Evolutionary conservation across 2,888 invertebrate species (phyloP), one percentile per base, ranked within the genome.

Genomic region (Ormia ochracea): DNA sequence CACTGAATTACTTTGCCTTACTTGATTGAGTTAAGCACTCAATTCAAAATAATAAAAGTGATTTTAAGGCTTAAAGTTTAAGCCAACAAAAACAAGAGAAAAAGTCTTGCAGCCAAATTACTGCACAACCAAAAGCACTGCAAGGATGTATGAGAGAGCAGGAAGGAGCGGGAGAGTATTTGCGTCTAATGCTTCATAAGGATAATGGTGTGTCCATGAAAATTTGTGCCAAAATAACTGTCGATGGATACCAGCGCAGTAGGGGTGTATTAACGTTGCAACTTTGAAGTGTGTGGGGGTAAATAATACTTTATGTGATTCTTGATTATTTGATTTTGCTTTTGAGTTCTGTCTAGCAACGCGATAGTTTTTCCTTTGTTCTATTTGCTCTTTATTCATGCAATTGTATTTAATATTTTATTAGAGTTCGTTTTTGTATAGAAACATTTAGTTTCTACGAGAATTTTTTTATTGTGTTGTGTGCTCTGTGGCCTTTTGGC

Each of bases 341-440:
- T 66, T 50, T 41, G 33, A 59, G 58, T 74, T 41, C 41, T 59
- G 56, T 65, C 63, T 56, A 73, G 28, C 56, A 33, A 23, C 21
- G 41, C 33, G 33, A 28, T 10, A 26, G 31, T 19, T 19, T 28
- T 48, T 45, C 14, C 17, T 41, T 21, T 63, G 38, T 74, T 74
- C 54, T 70, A 41, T 50, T 43, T 72, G 59, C 56, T 31, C 28
- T 63, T 45, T 65, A 56, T 63, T 75, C 75, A 54, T 54, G 75
- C 78, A 75, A 78, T 81, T 78, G 52, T 75, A 41, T 82, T 78
- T 63, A 82, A 82, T 81, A 82, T 78, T 81, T 82, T 81, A 80
- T 82, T 73, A 81, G 68, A 75, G 75, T 65, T 81, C 75, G 81
- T 81, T 82, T 82, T 65, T 75, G 82, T 78, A 81, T 68, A 72